phyloP scores from a whole-genome alignment of 1,140 invertebrate species.

The Parasteatoda tepidariorum region DNA sequence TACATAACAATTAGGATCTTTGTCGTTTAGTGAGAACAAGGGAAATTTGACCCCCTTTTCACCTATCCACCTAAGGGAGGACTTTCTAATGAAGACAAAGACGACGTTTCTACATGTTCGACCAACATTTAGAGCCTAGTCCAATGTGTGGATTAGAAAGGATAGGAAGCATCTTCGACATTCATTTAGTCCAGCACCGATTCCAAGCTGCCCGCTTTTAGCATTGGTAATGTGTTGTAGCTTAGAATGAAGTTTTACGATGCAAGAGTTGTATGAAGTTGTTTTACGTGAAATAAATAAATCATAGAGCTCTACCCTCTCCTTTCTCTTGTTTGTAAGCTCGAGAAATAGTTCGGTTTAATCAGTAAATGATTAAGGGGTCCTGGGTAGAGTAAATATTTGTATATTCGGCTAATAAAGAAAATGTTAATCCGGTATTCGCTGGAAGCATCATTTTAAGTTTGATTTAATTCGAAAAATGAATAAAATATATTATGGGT shows the following conservation, averaged over 20 bases:
- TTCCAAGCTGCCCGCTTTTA: background rate
- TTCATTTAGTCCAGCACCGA: background rate
- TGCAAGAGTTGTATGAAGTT: no score
- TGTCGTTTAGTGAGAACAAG: conserved; percentile 19
- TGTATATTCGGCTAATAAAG: no score
- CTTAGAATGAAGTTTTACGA: background rate
- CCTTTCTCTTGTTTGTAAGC: no score
- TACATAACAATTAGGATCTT: conserved; percentile 26
- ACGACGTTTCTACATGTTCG: conserved; percentile 11
- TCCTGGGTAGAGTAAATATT: no score
- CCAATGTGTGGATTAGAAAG: background rate
- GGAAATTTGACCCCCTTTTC: conserved; percentile 28
- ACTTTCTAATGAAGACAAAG: conserved; percentile 40
- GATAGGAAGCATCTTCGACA: background rate
- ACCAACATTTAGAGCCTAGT: background rate
- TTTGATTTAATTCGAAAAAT: no score
- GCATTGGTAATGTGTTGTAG: background rate
- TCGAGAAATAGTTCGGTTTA: no score
- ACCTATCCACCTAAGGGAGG: conserved; percentile 12
- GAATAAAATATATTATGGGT: no score
- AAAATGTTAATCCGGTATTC: no score
- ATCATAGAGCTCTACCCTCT: no score
- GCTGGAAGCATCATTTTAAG: no score
- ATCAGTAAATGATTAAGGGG: no score
- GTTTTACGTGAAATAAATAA: no score